A percentile compares a stretch with the other conserved stretches of the same genome.
phyloP scores from a whole-genome alignment of 2,797 vertebrate species.

The Harpagifer antarcticus region DNA sequence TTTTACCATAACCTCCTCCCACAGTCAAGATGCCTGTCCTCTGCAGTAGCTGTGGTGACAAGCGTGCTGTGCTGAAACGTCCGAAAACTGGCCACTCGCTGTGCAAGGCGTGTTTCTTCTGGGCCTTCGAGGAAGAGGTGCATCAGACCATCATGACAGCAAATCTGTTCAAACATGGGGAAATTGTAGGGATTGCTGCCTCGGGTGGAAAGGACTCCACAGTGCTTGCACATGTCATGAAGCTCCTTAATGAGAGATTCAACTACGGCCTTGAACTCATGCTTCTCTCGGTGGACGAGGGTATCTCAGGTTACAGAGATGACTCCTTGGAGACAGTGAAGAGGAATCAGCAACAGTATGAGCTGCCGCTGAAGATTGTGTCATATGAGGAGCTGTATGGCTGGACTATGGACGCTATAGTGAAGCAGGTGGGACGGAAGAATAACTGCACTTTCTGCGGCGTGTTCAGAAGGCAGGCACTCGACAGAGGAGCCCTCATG shows the following conservation, averaged over 20 bases:
- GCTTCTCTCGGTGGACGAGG: conserved; percentile 91
- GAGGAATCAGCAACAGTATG: conserved; percentile 88
- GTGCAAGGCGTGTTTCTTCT: conserved; percentile 90
- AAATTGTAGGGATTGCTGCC: conserved; percentile 88
- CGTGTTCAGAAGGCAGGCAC: conserved; percentile 89
- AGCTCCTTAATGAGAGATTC: conserved; percentile 86
- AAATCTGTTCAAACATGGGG: conserved; percentile 84
- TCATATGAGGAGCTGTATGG: conserved; percentile 91
- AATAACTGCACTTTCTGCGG: conserved; percentile 95
- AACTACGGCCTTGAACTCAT: conserved; percentile 85
- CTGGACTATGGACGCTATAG: conserved; percentile 93
- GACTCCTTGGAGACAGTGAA: conserved; percentile 90
- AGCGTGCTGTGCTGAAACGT: conserved; percentile 86
- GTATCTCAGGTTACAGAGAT: conserved; percentile 91
- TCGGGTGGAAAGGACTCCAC: conserved; percentile 94
- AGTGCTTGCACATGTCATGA: conserved; percentile 90
- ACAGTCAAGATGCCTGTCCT: conserved; percentile 78
- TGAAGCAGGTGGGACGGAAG: conserved; percentile 88
- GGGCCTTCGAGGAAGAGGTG: conserved; percentile 91
- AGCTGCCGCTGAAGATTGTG: conserved; percentile 89
- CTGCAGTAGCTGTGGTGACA: conserved; percentile 83
- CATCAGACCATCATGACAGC: conserved; percentile 86
- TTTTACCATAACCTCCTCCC: background rate
- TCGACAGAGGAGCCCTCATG: conserved; percentile 89
- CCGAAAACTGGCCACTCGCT: conserved; percentile 88